Evolutionary conservation across 2,797 vertebrate genomes (phyloP).

Genomic region (Gymnoscopelus microlampas): DNA sequence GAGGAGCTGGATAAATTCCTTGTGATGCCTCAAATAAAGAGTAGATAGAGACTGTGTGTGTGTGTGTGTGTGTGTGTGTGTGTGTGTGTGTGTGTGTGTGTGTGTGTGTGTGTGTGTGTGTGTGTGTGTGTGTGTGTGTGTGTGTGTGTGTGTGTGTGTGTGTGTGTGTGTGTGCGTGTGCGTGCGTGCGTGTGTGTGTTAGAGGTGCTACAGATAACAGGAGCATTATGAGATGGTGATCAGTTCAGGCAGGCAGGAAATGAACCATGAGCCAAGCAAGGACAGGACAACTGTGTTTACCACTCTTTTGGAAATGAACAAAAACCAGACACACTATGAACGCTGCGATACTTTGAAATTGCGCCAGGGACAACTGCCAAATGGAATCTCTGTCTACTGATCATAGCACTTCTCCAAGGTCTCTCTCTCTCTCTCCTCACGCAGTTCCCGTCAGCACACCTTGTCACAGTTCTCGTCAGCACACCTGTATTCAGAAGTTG

Average conservation of each 20-base stretch:
- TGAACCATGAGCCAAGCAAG: not conserved
- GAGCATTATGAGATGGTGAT: not conserved
- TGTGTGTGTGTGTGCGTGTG: no score
- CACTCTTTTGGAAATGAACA: not conserved
- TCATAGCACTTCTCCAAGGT: not conserved
- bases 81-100: not conserved
- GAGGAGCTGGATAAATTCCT: not conserved
- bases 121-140: not conserved
- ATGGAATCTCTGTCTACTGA: not conserved
- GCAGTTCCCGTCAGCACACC: not conserved
- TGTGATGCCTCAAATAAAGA: not conserved
- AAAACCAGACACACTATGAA: not conserved
- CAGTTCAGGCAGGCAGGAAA: conserved; percentile 3
- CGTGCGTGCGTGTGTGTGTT: not conserved
- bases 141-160: not conserved
- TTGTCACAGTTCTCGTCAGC: no score
- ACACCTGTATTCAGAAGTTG: no score
- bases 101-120: not conserved
- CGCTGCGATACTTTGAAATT: not conserved
- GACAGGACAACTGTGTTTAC: not conserved
- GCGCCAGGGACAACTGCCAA: not conserved
- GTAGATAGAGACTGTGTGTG: not conserved
- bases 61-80: not conserved
- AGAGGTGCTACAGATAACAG: not conserved
- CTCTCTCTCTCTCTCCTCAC: not conserved